Base-by-base conservation (phyloP, 2,888 invertebrate species). In the Drosophila neonasuta region DNA sequence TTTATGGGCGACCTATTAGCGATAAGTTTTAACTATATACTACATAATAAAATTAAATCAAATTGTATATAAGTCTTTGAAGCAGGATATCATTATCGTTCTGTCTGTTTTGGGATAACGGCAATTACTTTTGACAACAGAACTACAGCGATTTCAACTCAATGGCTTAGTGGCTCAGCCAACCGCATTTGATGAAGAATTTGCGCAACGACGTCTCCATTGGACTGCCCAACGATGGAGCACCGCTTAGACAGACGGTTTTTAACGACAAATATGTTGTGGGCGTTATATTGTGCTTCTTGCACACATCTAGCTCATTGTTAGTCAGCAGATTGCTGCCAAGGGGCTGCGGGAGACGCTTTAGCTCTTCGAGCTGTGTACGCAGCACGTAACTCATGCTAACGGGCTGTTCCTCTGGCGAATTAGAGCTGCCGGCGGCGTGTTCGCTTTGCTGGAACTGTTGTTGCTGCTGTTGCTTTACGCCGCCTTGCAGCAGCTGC, bases 211-310 rank as follows among this genome's bases (percentile, higher is more conserved):
- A 87, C 57, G 80, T 87, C 73, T 91, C 91, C 59, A 89, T 85
- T 5, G 88, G 74, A 73, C 81, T 87, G 41, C 87, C 80, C 46
- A 86, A 41, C 10, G 88, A 68, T 13, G 90, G 89, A 9, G 89
- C 89, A 15, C 90, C 91, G 71, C 91, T 91, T 63, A 98, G 92
- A 71, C 97, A 93, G 80, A 97, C 93, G 11, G 97, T 95, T 91
- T 98, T 98, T 90, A 97, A 92, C 3, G 97, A 96, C 81, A 96
- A 94, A 92, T 97, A 98, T 90, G 96, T 96, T 64, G 96, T 94
- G 72, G 97, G 96, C 80, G 95, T 94, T 89, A 97, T 92, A 89
- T 96, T 95, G 88, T 97, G 93, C 64, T 94, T 92, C 57, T 93
- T 92, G 91, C 96, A 97, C 72, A 96, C 91, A 94, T 95, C 93